These are phyloP conservation scores for Pelusios castaneus DNA, from an alignment of 2,113 vertebrate genomes.

Conservation along the genomic window DNA sequence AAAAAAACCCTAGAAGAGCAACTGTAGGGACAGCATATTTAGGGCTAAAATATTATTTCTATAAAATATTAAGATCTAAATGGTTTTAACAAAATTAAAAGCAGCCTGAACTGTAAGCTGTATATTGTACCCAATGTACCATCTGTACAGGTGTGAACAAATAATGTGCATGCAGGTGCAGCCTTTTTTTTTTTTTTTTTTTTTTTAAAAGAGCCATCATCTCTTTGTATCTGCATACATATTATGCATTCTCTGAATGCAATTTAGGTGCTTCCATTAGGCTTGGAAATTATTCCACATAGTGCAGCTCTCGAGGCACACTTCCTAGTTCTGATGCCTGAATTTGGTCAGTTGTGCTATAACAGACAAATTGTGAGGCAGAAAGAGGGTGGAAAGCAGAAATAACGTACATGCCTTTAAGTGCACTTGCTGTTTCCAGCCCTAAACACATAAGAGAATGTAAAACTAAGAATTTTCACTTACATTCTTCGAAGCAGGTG, in stretches of 20 bases:
- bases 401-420: background rate
- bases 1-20: background rate
- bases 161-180: background rate
- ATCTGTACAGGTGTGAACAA: background rate
- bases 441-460: too few relatives aligned
- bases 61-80: background rate
- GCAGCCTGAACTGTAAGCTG: background rate
- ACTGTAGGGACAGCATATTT: background rate
- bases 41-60: background rate
- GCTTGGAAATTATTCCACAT: background rate
- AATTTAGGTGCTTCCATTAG: background rate
- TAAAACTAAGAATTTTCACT: background rate
- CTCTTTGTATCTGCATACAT: background rate
- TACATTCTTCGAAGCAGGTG: background rate
- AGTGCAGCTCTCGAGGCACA: background rate
- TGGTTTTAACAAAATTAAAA: background rate
- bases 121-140: background rate
- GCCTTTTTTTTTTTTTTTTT: background rate
- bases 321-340: background rate
- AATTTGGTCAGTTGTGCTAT: background rate
- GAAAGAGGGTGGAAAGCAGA: background rate
- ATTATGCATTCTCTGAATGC: too few relatives aligned
- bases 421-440: background rate
- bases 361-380: background rate
- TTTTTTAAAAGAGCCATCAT: background rate